Conservation (phyloP, 2,888 invertebrate genomes). For the Monoplex corrugatus region DNA sequence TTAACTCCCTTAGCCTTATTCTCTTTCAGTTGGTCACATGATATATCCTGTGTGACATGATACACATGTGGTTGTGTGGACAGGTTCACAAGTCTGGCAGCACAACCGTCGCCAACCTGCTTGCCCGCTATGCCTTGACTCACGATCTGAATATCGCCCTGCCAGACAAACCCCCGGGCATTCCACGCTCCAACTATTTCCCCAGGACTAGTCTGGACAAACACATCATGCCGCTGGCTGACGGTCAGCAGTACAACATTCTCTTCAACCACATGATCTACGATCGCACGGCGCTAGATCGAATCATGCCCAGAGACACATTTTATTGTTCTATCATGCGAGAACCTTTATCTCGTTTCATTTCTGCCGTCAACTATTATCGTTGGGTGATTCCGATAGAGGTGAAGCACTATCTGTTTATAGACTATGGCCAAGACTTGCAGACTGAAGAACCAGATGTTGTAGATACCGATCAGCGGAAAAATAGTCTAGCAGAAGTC, state of each 20-base stretch:
- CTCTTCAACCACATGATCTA: conserved; percentile 70
- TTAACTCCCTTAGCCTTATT: too few species aligned
- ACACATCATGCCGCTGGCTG: conserved; percentile 62
- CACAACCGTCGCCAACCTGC: conserved; percentile 67
- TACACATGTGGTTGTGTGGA: background rate
- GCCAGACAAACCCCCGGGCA: conserved; percentile 45
- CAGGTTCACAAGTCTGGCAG: conserved; percentile 71
- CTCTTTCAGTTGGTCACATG: too few species aligned
- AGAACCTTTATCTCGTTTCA: conserved; percentile 53
- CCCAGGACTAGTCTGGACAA: conserved; percentile 47
- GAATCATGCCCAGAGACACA: conserved; percentile 60
- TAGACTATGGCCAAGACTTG: background rate
- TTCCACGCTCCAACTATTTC: conserved; percentile 42
- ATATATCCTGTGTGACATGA: too few species aligned
- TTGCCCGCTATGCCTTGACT: conserved; percentile 64
- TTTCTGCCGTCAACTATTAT: background rate
- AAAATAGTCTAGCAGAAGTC: background rate
- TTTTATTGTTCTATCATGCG: conserved; percentile 65
- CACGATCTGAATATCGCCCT: conserved; percentile 65
- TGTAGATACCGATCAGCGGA: background rate
- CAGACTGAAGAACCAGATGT: background rate
- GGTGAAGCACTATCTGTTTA: background rate
- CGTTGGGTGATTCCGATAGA: background rate
- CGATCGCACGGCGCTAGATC: conserved; percentile 60
- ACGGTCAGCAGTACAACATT: conserved; percentile 62